Percentiles rank a stretch among this genome's conserved stretches.
Evolutionary conservation across 2,113 vertebrate genomes (phyloP).

Genomic region (Mesitornis unicolor): DNA sequence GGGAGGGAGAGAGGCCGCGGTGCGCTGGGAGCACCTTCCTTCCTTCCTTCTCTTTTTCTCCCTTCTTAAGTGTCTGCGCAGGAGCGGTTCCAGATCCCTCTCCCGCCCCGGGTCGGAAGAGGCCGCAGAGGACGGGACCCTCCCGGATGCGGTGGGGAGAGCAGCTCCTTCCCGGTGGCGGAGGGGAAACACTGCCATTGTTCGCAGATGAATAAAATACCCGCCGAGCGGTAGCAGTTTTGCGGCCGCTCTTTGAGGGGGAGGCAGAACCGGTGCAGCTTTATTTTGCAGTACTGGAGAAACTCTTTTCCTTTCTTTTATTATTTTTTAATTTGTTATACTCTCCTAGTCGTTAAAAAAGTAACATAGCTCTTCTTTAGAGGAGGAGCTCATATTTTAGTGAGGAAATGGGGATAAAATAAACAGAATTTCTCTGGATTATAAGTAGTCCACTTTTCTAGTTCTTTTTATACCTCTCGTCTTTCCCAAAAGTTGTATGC

Average conservation of each 20-base stretch:
- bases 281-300: not conserved
- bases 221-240: not conserved
- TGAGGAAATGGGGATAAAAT: not conserved
- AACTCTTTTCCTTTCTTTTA: not conserved
- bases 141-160: not conserved
- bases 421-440: not conserved
- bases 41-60: no score
- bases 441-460: not conserved
- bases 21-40: not conserved
- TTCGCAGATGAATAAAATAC: not conserved
- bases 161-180: not conserved
- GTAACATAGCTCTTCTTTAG: not conserved
- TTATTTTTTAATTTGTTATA: rapidly evolving
- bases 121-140: not conserved
- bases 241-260: not conserved
- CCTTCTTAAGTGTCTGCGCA: not conserved
- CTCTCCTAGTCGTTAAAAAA: not conserved
- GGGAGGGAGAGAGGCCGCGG: not conserved
- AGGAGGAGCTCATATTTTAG: not conserved
- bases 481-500: not conserved
- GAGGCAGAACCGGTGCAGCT: not conserved
- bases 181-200: slow-evolving; percentile 8
- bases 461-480: not conserved
- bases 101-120: not conserved
- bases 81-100: not conserved